Conservation (phyloP, 2,888 invertebrate genomes). For the Aricia artaxerxes region DNA sequence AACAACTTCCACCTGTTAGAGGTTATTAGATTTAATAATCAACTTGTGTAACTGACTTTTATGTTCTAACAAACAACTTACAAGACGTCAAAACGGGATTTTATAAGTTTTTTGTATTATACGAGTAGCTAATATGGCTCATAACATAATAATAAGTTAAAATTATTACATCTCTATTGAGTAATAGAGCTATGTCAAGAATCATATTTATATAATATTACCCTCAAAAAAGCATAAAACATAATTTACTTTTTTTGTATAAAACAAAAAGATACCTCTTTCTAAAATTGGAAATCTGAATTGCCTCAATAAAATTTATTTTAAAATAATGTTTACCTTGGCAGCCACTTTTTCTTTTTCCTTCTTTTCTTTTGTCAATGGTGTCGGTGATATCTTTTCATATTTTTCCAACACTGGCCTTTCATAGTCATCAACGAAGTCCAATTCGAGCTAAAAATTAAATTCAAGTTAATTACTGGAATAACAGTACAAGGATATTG, state of each 20-base stretch:
- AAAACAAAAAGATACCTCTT: no score
- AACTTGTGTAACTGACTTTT: neutral
- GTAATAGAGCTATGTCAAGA: no score
- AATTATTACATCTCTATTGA: no score
- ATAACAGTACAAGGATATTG: neutral
- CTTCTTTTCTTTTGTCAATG: constrained; percentile 69
- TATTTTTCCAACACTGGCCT: constrained; percentile 87
- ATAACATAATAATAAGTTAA: no score
- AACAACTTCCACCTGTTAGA: constrained; percentile 62
- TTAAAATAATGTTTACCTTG: constrained; percentile 52
- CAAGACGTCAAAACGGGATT: no score
- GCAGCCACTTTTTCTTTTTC: constrained; percentile 58
- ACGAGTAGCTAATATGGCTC: no score
- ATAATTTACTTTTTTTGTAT: no score
- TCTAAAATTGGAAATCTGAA: neutral
- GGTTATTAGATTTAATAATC: constrained; percentile 6
- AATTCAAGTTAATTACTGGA: neutral
- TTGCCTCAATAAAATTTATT: neutral
- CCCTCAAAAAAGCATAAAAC: no score
- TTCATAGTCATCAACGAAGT: constrained; percentile 86
- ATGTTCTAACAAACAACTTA: neutral
- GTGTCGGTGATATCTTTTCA: constrained; percentile 79
- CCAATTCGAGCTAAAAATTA: constrained; percentile 63
- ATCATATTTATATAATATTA: no score
- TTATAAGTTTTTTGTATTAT: no score